phyloP scores from a whole-genome alignment of 2,113 vertebrate genomes.

The Bucco capensis region DNA sequence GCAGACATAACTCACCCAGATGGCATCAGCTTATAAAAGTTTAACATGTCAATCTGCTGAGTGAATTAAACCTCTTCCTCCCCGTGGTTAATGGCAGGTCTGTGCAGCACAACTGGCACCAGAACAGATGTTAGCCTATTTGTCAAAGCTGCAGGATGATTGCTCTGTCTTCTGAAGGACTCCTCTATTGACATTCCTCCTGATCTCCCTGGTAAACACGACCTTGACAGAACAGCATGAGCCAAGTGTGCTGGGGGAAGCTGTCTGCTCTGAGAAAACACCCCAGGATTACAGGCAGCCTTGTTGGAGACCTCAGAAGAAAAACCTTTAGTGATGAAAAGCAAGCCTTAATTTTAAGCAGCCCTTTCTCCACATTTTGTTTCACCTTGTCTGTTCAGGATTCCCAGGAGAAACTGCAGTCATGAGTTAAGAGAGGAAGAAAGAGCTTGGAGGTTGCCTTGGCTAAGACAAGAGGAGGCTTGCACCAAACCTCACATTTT shows the following conservation, averaged over 20 bases:
- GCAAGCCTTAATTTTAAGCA: background rate
- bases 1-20: conserved; percentile 36
- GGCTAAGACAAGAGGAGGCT: background rate
- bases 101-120: conserved; percentile 36
- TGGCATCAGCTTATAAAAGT: conserved; percentile 33
- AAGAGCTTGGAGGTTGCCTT: accelerated
- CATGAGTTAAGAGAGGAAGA: background rate
- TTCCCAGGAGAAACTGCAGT: background rate
- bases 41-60: background rate
- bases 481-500: background rate
- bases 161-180: conserved; percentile 12
- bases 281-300: background rate
- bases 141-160: conserved; percentile 44
- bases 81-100: conserved; percentile 41
- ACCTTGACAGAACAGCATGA: background rate
- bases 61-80: conserved; percentile 64
- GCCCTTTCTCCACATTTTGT: background rate
- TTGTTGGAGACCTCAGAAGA: background rate
- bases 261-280: background rate
- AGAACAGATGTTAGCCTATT: conserved; percentile 59
- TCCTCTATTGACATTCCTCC: background rate
- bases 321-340: background rate
- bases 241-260: background rate
- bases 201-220: conserved; percentile 10
- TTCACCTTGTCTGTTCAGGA: background rate